Evolutionary conservation across 1,140 invertebrate species (phyloP).

Genomic region (Pseudomyrmex pallidus): DNA sequence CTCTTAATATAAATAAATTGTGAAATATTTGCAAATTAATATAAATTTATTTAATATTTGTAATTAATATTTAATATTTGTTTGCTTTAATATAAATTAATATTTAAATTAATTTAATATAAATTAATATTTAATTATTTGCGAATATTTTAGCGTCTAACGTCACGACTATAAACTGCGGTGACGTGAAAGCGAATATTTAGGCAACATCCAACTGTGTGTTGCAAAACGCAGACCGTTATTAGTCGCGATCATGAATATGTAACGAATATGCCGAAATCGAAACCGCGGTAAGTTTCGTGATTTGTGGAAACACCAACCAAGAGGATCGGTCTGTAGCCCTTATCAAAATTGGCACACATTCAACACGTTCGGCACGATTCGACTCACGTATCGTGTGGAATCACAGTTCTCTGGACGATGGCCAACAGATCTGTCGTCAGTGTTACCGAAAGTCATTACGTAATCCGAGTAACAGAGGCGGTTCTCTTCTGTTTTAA

Average conservation of each 20-base stretch:
- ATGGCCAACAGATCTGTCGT: constrained; percentile 52
- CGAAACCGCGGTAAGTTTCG: background rate
- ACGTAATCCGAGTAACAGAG: constrained; percentile 48
- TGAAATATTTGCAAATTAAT: too few species aligned
- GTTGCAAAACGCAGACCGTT: background rate
- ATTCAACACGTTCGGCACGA: constrained; percentile 26
- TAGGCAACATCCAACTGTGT: constrained; percentile 11
- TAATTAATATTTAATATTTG: too few species aligned
- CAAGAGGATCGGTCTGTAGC: constrained; percentile 25
- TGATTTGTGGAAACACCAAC: constrained; percentile 31
- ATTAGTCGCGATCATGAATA: constrained; percentile 10
- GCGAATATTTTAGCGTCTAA: background rate
- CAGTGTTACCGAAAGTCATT: constrained; percentile 63
- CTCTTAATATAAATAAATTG: too few species aligned
- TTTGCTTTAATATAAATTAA: too few species aligned
- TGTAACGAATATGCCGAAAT: constrained; percentile 14
- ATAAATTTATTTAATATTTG: too few species aligned
- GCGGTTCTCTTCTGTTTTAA: constrained; percentile 58
- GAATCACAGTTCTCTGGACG: constrained; percentile 50
- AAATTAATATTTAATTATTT: too few species aligned
- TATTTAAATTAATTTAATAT: too few species aligned
- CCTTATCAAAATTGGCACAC: constrained; percentile 69
- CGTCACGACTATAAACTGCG: background rate
- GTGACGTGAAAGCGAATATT: constrained; percentile 9
- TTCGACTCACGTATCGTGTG: constrained; percentile 47